Conservation (phyloP, 1,140 invertebrate species). For the Delia radicum region DNA sequence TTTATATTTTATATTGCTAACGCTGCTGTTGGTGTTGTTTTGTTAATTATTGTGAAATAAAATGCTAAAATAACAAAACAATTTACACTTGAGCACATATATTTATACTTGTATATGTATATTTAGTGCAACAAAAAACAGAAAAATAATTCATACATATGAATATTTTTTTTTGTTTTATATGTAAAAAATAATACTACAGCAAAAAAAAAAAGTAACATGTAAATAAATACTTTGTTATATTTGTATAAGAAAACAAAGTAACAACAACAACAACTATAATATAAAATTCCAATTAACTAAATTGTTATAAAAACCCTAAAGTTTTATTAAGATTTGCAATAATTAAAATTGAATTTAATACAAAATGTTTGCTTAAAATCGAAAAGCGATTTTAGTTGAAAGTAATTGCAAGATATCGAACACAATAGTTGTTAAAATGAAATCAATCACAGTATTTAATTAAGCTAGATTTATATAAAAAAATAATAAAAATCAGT, state of each 20-base stretch:
- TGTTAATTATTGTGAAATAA: background rate
- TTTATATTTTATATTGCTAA: background rate
- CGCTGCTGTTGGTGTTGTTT: background rate
- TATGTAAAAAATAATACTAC: background rate
- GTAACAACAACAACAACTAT: background rate
- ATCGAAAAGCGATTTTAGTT: too few relatives aligned
- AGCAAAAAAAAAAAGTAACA: background rate
- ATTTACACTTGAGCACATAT: background rate
- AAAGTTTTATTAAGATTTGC: too few relatives aligned
- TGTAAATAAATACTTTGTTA: background rate
- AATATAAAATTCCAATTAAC: background rate
- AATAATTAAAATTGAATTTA: too few relatives aligned
- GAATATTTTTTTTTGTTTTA: background rate
- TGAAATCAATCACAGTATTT: too few relatives aligned
- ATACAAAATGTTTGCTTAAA: too few relatives aligned
- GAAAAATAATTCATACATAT: background rate
- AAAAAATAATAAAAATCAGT: too few relatives aligned
- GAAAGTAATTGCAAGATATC: too few relatives aligned
- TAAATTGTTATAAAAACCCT: background rate
- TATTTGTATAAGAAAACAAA: background rate
- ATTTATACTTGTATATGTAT: background rate
- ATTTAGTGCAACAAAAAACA: background rate
- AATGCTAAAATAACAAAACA: background rate
- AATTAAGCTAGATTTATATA: too few relatives aligned
- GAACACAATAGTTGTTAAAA: too few relatives aligned